A percentile compares a stretch with the other conserved stretches of the same genome.
Conservation (phyloP, 2,113 vertebrate species). For the Scophthalmus maximus region DNA sequence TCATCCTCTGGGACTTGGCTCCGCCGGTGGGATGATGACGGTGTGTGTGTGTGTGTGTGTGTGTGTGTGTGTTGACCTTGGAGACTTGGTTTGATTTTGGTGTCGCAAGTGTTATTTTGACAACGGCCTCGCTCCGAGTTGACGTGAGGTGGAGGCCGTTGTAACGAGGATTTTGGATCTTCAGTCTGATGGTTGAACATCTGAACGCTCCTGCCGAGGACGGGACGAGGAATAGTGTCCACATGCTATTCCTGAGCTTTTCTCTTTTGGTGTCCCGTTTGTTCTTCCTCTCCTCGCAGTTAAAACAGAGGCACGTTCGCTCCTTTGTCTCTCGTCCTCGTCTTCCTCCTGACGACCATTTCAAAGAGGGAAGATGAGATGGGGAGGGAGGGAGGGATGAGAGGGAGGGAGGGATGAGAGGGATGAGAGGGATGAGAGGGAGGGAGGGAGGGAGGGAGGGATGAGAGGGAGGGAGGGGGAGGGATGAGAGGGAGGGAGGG, state of each 20-base stretch:
- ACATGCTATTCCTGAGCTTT: constrained; percentile 70
- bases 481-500: too few species aligned
- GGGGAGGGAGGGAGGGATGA: too few species aligned
- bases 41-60: too few species aligned
- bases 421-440: too few species aligned
- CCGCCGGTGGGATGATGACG: constrained; percentile 43
- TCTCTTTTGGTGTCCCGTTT: constrained; percentile 32
- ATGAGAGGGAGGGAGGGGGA: too few species aligned
- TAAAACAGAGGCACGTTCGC: constrained; percentile 64
- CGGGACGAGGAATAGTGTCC: constrained; percentile 75
- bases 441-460: too few species aligned
- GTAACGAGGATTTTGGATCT: constrained; percentile 28
- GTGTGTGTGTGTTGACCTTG: constrained; percentile 35
- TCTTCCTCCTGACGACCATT: constrained; percentile 15
- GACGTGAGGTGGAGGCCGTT: constrained; percentile 21
- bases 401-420: too few species aligned
- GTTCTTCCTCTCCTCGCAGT: constrained; percentile 23
- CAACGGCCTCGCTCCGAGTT: constrained; percentile 20
- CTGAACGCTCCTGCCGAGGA: constrained; percentile 45
- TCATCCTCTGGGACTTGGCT: constrained; percentile 44
- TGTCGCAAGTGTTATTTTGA: constrained; percentile 34
- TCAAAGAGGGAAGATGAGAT: too few species aligned
- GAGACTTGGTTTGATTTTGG: constrained; percentile 43
- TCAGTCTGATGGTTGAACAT: background rate
- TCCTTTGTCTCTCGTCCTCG: constrained; percentile 47